Conservation (phyloP, 2,888 invertebrate species). For the Andrena haemorrhoa region DNA sequence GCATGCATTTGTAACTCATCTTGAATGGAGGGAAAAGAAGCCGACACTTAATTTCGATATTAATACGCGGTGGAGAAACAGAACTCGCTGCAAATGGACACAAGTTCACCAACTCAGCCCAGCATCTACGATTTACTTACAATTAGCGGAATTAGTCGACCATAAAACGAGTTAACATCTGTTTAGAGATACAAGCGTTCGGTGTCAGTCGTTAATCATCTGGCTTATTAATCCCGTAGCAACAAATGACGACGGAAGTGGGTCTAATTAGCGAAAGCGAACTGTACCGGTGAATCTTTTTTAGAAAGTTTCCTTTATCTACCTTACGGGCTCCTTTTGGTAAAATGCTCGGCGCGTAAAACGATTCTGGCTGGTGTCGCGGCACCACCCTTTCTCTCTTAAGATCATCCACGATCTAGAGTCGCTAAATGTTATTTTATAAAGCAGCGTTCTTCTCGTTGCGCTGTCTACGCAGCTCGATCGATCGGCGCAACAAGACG, state of each 20-base stretch:
- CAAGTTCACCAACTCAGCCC: neutral
- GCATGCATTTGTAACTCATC: neutral
- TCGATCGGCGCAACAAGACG: neutral
- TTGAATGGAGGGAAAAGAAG: neutral
- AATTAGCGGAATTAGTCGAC: conserved; percentile 4
- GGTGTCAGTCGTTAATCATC: conserved; percentile 29
- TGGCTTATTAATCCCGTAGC: neutral
- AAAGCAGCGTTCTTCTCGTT: neutral
- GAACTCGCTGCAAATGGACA: neutral
- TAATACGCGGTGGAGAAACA: neutral
- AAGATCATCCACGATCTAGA: neutral
- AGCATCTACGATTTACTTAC: conserved; percentile 2
- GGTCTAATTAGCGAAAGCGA: conserved; percentile 33
- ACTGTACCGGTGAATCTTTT: neutral
- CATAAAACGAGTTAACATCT: conserved; percentile 29
- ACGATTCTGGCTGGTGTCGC: neutral
- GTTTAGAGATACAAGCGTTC: conserved; percentile 16
- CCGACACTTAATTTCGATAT: conserved; percentile 4
- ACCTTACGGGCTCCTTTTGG: conserved; percentile 6
- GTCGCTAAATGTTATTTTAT: neutral
- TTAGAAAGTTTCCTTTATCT: conserved; percentile 13
- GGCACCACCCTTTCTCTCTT: too few species aligned
- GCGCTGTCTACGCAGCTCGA: neutral
- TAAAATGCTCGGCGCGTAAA: neutral
- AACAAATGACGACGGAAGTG: neutral